Percentiles rank a stretch among this genome's conserved stretches.
These are phyloP conservation scores for Hetaerina americana DNA, from an alignment of 1,140 invertebrate genomes.

Conservation along the genomic window DNA sequence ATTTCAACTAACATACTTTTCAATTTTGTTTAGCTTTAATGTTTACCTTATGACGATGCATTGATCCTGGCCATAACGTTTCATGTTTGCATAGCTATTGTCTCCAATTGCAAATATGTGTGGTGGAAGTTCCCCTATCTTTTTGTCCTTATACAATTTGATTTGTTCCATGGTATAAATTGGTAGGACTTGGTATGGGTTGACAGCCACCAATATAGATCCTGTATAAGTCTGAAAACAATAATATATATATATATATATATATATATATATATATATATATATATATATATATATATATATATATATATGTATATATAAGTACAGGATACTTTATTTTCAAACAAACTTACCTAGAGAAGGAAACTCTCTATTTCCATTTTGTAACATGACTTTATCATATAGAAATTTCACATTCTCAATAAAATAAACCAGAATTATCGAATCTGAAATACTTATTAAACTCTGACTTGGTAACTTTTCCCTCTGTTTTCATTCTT, in stretches of 20 bases:
- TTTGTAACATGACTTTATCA: no score
- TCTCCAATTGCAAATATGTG: conserved; percentile 92
- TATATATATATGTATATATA: conserved; percentile 14
- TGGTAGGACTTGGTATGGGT: conserved; percentile 83
- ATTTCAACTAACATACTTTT: no score
- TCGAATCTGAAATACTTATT: no score
- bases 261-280: not conserved
- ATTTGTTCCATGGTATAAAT: conserved; percentile 85
- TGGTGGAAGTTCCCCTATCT: conserved; percentile 74
- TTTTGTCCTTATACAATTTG: conserved; percentile 61
- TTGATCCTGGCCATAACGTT: conserved; percentile 62
- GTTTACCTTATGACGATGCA: conserved; percentile 83
- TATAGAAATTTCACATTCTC: no score
- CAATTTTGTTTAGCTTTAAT: no score
- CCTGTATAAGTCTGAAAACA: conserved; percentile 76
- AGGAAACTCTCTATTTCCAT: no score
- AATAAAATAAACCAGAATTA: no score
- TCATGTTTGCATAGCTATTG: conserved; percentile 71
- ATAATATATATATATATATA: no score
- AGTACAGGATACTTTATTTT: not conserved
- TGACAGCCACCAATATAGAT: conserved; percentile 83
- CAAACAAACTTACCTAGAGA: not conserved
- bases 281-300: conserved; percentile 13
- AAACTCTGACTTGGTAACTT: no score
- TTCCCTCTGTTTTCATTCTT: no score